phyloP scores from a whole-genome alignment of 2,797 vertebrate species.

The Schizopygopsis pylzovi region DNA sequence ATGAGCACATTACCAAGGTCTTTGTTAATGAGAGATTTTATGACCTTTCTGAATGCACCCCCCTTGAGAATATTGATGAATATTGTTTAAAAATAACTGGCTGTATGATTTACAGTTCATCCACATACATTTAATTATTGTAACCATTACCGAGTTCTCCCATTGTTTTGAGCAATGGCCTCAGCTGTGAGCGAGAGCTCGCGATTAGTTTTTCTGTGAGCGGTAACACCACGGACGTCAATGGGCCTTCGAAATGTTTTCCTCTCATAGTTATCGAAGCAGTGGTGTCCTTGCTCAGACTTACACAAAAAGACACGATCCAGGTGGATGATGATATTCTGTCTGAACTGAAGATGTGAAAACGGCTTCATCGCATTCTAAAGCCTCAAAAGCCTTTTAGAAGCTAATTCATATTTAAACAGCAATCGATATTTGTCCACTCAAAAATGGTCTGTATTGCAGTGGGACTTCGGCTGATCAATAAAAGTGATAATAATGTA shows the following conservation, averaged over 20 bases:
- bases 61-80: constrained; percentile 74
- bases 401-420: constrained; percentile 38
- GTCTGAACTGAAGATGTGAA: constrained; percentile 4
- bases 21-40: constrained; percentile 72
- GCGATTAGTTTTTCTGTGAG: constrained; percentile 3
- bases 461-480: background rate
- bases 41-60: constrained; percentile 77
- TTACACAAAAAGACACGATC: background rate
- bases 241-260: background rate
- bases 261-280: background rate
- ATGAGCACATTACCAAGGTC: constrained; percentile 58
- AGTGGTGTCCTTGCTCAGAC: background rate
- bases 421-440: constrained; percentile 23
- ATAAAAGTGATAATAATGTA: constrained; percentile 24
- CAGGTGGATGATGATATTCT: constrained; percentile 1
- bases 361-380: background rate
- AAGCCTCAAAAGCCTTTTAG: constrained; percentile 15
- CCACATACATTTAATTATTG: constrained; percentile 74
- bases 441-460: constrained; percentile 14
- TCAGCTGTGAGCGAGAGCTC: constrained; percentile 26
- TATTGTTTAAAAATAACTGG: constrained; percentile 73
- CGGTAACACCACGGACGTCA: background rate
- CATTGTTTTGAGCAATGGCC: constrained; percentile 64
- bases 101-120: constrained; percentile 71
- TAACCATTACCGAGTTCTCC: constrained; percentile 73